These are phyloP conservation scores for Volucella zonaria DNA, from an alignment of 2,888 invertebrate genomes.

Conservation along the genomic window DNA sequence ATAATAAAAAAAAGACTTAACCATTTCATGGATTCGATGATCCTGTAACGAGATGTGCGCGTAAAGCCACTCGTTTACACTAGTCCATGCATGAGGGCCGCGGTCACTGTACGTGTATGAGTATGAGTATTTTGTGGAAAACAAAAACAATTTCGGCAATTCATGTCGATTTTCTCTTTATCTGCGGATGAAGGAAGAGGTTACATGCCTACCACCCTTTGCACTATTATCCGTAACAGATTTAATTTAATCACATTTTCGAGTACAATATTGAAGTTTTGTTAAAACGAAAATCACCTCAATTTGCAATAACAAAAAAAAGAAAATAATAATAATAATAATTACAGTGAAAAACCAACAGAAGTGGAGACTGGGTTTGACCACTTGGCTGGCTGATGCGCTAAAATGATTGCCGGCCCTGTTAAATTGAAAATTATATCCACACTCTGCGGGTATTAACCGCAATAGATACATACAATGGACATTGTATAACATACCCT, in stretches of 20 bases:
- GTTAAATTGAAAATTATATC: constrained; percentile 66
- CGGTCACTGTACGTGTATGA: background rate
- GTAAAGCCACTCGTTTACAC: too few relatives aligned
- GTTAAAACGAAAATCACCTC: constrained; percentile 32
- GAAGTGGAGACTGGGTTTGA: background rate
- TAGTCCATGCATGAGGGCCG: too few relatives aligned
- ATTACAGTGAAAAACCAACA: too few relatives aligned
- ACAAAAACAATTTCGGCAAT: background rate
- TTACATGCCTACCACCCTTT: background rate
- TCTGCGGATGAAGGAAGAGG: background rate
- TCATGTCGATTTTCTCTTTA: constrained; percentile 24
- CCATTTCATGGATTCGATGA: constrained; percentile 30
- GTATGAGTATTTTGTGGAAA: background rate
- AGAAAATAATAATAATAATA: constrained; percentile 5
- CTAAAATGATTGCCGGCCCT: constrained; percentile 19
- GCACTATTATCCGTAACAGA: constrained; percentile 56
- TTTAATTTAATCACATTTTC: constrained; percentile 72
- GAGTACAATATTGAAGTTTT: constrained; percentile 63
- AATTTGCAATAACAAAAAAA: background rate
- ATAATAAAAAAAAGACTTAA: constrained; percentile 31
- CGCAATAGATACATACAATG: constrained; percentile 48
- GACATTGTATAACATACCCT: constrained; percentile 22
- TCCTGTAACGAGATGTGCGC: constrained; percentile 25
- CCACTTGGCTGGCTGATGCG: constrained; percentile 40
- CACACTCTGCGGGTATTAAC: constrained; percentile 39